Evolutionary conservation across 2,888 invertebrate genomes (phyloP), one percentile per base, ranked within the genome.

Genomic region (Scaeva pyrastri): DNA sequence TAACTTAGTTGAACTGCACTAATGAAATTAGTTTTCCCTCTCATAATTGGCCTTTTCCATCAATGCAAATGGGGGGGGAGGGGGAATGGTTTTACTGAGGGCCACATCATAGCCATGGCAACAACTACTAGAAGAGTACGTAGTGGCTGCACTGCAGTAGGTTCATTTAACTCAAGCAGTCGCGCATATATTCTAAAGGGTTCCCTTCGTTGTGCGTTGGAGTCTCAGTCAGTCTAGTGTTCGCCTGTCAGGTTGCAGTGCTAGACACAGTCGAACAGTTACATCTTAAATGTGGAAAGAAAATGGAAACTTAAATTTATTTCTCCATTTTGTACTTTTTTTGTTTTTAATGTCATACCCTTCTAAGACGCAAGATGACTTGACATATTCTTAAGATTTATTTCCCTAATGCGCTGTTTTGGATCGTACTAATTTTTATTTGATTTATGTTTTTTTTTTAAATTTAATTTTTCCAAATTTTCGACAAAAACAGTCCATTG

Each of bases 1-100:
- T 43, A 43, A 39, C 60, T 21, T 14, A 55, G 23, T 60, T 70
- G 70, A 41, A 55, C 60, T 66, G n/a, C n/a, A 16, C 31, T 81
- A 75, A 81, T 81, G 75, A 75, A 70, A 71, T 75, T 71, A 75
- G 70, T 66, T 77, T 72, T n/a, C 72, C n/a, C n/a, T 73, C 58
- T 82, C 71, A 82, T 82, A 82, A 82, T 60, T 77, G 62, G 73
- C 77, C 77, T 77, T 31, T 31, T 82, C 60, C 58, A 82, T 82
- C 72, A 68, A 66, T 66, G 74, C 31, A 31, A 31, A 31, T 8
- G 8, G 8, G 8, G 6, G 55, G 62, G 70, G 39, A 60, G n/a
- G n/a, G n/a, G 21, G 39, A 12, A 21, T 58, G 21, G 36, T 56
- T 31, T 56, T 7, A 16, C 36, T 31, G 31, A 36, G 16, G 36